Conservation (phyloP, 1,140 invertebrate species). For the Bombus difficillimus region DNA sequence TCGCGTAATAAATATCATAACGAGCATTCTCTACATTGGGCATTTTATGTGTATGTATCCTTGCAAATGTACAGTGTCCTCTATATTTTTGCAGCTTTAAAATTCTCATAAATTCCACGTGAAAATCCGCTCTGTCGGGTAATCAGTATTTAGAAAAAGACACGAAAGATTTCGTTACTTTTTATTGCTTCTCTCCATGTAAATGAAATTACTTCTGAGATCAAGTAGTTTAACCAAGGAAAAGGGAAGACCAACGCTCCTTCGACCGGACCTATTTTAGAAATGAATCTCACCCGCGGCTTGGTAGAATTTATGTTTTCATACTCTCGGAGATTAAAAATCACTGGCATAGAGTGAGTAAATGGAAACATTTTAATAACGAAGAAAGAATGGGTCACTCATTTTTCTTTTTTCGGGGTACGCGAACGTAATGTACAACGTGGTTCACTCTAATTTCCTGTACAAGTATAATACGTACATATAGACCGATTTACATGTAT, state of each 20-base stretch:
- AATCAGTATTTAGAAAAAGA: too few relatives aligned
- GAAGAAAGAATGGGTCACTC: not conserved
- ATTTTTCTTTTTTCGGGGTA: too few relatives aligned
- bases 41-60: not conserved
- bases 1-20: not conserved
- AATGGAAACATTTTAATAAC: slow-evolving; percentile 12
- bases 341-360: not conserved
- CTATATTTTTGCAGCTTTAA: too few relatives aligned
- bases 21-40: not conserved
- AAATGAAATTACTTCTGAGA: slow-evolving; percentile 25
- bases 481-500: not conserved
- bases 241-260: slow-evolving; percentile 1
- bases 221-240: not conserved
- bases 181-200: too few relatives aligned
- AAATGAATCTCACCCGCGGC: slow-evolving; percentile 31
- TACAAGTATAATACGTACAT: not conserved
- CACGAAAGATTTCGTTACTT: not conserved
- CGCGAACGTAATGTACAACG: not conserved
- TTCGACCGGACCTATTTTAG: slow-evolving; percentile 3
- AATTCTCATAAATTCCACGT: too few relatives aligned
- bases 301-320: not conserved
- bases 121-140: too few relatives aligned
- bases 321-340: slow-evolving; percentile 27
- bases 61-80: too few relatives aligned
- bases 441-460: not conserved